Evolutionary conservation across 2,797 vertebrate species (phyloP).

Genomic region (Halcyon smyrnensis): DNA sequence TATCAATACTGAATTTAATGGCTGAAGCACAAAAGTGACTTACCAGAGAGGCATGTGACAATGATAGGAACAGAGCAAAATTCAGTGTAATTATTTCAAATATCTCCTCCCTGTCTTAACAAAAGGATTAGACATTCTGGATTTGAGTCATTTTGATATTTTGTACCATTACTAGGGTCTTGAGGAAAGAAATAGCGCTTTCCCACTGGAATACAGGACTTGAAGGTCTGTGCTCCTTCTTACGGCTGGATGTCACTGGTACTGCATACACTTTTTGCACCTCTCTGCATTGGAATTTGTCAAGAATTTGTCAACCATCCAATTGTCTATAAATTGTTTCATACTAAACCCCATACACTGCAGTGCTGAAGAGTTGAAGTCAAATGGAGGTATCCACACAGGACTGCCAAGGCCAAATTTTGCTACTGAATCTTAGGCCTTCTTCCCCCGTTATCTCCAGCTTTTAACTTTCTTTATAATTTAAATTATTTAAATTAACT

Average conservation of each 20-base stretch:
- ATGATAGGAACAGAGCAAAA: background rate
- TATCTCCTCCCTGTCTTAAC: background rate
- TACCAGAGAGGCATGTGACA: fast-evolving
- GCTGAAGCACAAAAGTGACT: background rate
- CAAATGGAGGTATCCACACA: background rate
- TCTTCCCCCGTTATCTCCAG: background rate
- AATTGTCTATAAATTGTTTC: background rate
- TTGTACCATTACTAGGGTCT: background rate
- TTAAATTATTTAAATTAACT: background rate
- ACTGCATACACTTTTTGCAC: background rate
- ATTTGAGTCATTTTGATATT: background rate
- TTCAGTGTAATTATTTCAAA: background rate
- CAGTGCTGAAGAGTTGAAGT: background rate
- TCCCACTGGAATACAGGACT: background rate
- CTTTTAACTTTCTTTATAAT: background rate
- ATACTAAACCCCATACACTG: background rate
- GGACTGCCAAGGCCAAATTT: background rate
- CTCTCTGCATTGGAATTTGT: background rate
- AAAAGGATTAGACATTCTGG: background rate
- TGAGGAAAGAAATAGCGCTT: background rate
- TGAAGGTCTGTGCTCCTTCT: background rate
- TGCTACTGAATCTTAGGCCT: background rate
- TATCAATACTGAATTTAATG: background rate
- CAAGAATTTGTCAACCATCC: background rate
- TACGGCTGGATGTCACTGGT: background rate